phyloP scores from a whole-genome alignment of 1,140 invertebrate species.

The Scylla paramamosain region DNA sequence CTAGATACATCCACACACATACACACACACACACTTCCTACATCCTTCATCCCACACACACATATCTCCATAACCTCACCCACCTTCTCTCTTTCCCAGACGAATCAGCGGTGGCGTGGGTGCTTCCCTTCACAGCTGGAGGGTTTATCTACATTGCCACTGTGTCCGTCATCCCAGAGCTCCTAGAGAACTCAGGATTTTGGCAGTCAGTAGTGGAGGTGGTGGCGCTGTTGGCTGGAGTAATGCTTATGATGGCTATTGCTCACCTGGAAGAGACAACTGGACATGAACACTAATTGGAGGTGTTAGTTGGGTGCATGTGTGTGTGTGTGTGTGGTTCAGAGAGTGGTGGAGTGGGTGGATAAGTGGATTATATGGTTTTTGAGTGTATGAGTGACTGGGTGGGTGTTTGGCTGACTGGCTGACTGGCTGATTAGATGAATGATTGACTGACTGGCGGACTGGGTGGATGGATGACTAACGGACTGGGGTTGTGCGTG shows the following conservation, averaged over 20 bases:
- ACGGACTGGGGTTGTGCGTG: no score
- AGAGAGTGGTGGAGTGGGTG: no score
- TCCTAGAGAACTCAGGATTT: slow-evolving; percentile 91
- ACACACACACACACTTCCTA: no score
- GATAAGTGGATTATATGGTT: no score
- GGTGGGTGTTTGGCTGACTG: no score
- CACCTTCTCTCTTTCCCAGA: slow-evolving; percentile 78
- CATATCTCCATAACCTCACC: background rate
- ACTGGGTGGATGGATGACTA: no score
- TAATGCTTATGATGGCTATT: slow-evolving; percentile 96
- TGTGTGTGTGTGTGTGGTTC: no score
- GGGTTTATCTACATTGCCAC: slow-evolving; percentile 99
- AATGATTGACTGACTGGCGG: no score
- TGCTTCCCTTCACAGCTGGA: slow-evolving; percentile 97
- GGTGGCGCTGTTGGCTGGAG: slow-evolving; percentile 89
- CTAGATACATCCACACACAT: background rate
- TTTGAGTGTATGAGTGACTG: no score
- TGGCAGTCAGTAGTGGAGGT: slow-evolving; percentile 94
- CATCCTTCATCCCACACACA: background rate
- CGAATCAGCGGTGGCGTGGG: slow-evolving; percentile 89
- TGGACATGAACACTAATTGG: slow-evolving; percentile 67
- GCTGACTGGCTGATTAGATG: no score
- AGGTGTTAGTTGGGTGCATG: no score
- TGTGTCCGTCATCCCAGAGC: slow-evolving; percentile 97
- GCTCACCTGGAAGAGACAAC: slow-evolving; percentile 87